Base-by-base conservation (phyloP, 2,888 invertebrate species). In the Himalopsyche kuldschensis region DNA sequence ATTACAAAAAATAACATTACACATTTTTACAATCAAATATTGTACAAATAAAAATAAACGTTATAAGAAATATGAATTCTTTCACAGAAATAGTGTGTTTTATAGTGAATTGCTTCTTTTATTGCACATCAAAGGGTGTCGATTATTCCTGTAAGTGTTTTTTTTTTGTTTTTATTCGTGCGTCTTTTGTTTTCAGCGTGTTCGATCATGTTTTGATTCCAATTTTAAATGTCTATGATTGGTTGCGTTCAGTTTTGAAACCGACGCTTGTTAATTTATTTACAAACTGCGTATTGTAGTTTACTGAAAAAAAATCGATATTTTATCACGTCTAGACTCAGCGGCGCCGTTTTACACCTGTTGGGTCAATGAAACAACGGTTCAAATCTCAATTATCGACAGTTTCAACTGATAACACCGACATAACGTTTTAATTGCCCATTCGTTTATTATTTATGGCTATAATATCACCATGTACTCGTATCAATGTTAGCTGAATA, bases 331-430 rank as follows among this genome's bases (percentile, higher is more conserved):
- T 84, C 84, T 84, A 84, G 84, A 84, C 84, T 82, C 31, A 3
- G 35, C 24, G 84, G 84, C 84, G 84, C 84, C 84, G 84, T 78
- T 46, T 24, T 82, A 79, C 81, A 84, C 84, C 84, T 84, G 84
- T 84, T 84, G 79, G 32, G 69, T 69, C 69, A 69, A 69, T 27
- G 27, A 69, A 27, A 69, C 30, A 27, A 69, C 20, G 15, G 11
- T 69, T 69, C 30, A 30, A 69, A 69, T 27, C 20, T 69, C 69
- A 69, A 69, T 24, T 27, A 69, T 27, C 15, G 55, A 20, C 55
- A 20, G 55, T 55, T 55, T 55, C 55, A 55, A 20, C 3, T 20
- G 69, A 69, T 69, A 69, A 69, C 11, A 30, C 15, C 4, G 30
- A 30, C 27, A 11, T 69, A 30, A 6, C 69, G 24, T 20, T 69